Conservation (phyloP, 2,888 invertebrate genomes). For the Mycalesis mineus region DNA sequence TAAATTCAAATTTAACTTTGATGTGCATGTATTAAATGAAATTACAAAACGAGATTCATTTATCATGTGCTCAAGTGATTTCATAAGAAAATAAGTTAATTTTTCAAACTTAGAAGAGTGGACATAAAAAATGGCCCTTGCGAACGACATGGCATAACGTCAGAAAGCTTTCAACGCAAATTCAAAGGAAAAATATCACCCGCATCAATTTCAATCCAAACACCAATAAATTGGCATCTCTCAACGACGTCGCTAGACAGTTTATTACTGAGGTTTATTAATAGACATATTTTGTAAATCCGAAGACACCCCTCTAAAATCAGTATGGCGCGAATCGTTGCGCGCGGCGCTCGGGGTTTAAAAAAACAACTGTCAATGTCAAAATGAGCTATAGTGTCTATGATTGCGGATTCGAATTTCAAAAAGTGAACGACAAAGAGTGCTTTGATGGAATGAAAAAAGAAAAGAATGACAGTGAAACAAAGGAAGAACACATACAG, state of each 20-base stretch:
- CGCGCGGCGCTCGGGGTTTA: constrained; percentile 53
- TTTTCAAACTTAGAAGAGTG: constrained; percentile 6
- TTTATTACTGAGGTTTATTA: constrained; percentile 63
- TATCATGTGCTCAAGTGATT: not conserved
- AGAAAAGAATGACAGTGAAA: constrained; percentile 45
- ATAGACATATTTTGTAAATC: constrained; percentile 68
- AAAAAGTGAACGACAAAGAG: constrained; percentile 41
- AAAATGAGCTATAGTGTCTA: constrained; percentile 60
- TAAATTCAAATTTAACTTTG: not conserved
- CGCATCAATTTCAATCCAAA: constrained; percentile 77
- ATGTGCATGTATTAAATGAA: not conserved
- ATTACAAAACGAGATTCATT: not conserved
- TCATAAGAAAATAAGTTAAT: not conserved
- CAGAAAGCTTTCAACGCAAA: constrained; percentile 68
- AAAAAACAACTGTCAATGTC: constrained; percentile 26
- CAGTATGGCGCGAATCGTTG: constrained; percentile 62
- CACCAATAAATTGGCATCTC: constrained; percentile 77
- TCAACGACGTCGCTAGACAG: constrained; percentile 58
- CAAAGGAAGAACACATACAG: constrained; percentile 63
- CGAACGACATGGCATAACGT: constrained; percentile 61
- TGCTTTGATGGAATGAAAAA: constrained; percentile 58
- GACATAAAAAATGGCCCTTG: constrained; percentile 58
- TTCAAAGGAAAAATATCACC: constrained; percentile 70
- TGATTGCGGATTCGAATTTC: constrained; percentile 48
- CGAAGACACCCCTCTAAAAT: constrained; percentile 63